Percentiles rank a stretch among this genome's conserved stretches.
phyloP scores from a whole-genome alignment of 2,888 invertebrate species.

The Agrochola macilenta region DNA sequence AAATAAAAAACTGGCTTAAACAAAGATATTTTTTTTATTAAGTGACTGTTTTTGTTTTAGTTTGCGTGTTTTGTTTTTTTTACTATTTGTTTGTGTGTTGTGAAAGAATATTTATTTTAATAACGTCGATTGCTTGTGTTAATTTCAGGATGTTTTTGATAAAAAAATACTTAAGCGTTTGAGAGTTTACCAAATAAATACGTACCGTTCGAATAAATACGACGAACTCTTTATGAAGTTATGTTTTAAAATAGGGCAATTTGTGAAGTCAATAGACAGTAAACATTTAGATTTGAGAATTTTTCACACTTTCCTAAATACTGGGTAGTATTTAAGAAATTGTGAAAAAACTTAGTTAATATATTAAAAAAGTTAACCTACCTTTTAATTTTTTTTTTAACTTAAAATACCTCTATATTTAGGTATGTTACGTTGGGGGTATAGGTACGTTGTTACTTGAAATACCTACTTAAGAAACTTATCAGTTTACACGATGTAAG shows the following conservation, averaged over 20 bases:
- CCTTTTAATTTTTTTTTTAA: not conserved
- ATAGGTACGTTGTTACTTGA: not conserved
- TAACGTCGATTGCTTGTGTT: not conserved
- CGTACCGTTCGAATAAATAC: not conserved
- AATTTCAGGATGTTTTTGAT: slow-evolving; percentile 11
- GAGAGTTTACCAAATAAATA: not conserved
- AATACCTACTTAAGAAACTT: not conserved
- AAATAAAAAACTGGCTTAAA: not conserved
- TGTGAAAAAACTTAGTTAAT: too few species aligned
- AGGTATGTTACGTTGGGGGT: too few species aligned
- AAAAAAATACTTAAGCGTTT: not conserved
- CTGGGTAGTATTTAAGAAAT: too few species aligned
- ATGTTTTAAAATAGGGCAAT: not conserved
- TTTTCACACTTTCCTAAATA: not conserved
- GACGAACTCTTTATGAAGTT: not conserved
- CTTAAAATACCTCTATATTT: not conserved
- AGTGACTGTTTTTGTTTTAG: not conserved
- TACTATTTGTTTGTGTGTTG: slow-evolving; percentile 3
- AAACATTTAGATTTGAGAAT: not conserved
- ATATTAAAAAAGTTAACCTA: not conserved
- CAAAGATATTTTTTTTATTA: not conserved
- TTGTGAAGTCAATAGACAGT: not conserved
- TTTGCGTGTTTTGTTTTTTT: slow-evolving; percentile 7
- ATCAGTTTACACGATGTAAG: not conserved
- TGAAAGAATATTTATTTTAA: not conserved